Conservation (phyloP, 2,797 vertebrate species). For the Paratrypauchen microcephalus region DNA sequence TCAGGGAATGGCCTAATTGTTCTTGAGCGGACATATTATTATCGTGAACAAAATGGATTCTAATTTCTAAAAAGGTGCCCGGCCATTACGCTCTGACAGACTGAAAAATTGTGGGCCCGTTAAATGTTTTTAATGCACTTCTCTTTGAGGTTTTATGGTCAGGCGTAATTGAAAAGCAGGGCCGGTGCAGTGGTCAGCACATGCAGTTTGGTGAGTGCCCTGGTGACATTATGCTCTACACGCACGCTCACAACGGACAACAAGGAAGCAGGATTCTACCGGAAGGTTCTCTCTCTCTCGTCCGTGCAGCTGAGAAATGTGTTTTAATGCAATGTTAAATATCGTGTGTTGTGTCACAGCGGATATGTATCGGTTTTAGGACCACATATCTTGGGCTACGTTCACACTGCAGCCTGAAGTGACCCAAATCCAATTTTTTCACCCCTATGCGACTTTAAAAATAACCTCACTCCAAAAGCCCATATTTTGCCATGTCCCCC, state of each 20-base stretch:
- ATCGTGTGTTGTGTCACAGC: background rate
- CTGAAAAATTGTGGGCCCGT: conserved; percentile 11
- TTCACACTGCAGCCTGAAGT: too few relatives aligned
- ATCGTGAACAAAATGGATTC: conserved; percentile 5
- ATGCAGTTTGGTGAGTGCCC: conserved; percentile 12
- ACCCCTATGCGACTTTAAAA: too few relatives aligned
- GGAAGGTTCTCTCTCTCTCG: background rate
- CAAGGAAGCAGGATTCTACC: background rate
- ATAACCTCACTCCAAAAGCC: too few relatives aligned
- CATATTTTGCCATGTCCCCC: too few relatives aligned
- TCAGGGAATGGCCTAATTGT: background rate
- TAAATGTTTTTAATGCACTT: conserved; percentile 7
- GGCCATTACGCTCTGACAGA: conserved; percentile 10
- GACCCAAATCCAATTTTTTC: too few relatives aligned
- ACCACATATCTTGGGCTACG: too few relatives aligned
- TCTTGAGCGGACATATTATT: background rate
- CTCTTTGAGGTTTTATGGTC: conserved; percentile 2
- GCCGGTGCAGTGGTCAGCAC: conserved; percentile 1
- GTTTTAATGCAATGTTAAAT: background rate
- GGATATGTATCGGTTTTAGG: too few relatives aligned
- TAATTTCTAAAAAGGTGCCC: conserved; percentile 12
- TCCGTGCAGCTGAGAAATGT: background rate
- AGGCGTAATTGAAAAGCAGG: conserved; percentile 6
- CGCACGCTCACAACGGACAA: background rate
- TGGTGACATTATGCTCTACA: background rate